phyloP scores from a whole-genome alignment of 2,113 vertebrate genomes.

The Pandion haliaetus region DNA sequence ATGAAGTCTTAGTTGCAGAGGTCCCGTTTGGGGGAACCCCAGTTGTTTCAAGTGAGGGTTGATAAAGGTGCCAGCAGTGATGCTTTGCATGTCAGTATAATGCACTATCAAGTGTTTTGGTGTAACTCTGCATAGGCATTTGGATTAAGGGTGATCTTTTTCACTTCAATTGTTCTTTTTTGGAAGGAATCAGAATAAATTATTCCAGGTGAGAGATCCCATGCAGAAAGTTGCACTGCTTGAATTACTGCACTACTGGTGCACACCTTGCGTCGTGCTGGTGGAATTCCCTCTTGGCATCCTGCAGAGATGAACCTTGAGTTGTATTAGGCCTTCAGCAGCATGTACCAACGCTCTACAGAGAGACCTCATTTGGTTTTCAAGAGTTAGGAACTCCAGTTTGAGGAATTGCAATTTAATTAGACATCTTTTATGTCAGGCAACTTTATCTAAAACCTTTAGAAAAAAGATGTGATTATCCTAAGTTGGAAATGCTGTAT shows the following conservation, averaged over 20 bases:
- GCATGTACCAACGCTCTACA: background rate
- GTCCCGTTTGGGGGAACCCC: background rate
- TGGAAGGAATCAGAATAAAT: background rate
- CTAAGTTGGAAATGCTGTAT: background rate
- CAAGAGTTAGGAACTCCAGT: background rate
- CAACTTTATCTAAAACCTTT: background rate
- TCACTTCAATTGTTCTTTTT: background rate
- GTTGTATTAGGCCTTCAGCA: background rate
- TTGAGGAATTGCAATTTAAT: background rate
- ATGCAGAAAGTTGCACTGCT: background rate
- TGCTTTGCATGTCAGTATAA: background rate
- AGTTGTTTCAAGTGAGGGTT: background rate
- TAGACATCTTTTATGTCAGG: background rate
- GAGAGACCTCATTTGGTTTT: background rate
- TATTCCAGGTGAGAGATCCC: background rate
- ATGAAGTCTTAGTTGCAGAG: background rate
- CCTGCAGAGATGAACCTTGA: background rate
- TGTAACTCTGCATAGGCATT: background rate
- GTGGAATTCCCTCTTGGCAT: background rate
- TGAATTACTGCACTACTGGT: background rate
- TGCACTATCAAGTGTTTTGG: background rate
- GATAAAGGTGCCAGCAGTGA: background rate
- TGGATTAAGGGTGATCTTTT: background rate
- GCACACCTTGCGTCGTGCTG: rapidly evolving
- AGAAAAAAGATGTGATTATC: background rate